Percentiles rank a stretch among this genome's conserved stretches.
phyloP scores from a whole-genome alignment of 2,888 invertebrate genomes.

The Formica aserva region DNA sequence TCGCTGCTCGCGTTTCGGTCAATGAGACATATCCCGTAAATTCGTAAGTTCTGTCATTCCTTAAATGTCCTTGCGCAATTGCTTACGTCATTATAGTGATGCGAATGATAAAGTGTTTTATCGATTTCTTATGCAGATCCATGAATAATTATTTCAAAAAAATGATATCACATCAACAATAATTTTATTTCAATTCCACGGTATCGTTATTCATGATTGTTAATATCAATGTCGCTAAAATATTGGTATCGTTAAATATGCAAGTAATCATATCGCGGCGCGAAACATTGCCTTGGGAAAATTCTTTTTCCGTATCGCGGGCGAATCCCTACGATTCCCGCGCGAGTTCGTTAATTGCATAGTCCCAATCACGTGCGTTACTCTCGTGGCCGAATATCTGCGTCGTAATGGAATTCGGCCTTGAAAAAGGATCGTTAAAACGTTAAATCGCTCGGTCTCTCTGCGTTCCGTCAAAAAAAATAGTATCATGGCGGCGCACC shows the following conservation, averaged over 20 bases:
- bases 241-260: background rate
- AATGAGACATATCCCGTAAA: slow-evolving; percentile 20
- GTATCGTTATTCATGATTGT: background rate
- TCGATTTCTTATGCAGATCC: background rate
- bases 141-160: background rate
- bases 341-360: slow-evolving; percentile 15
- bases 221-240: background rate
- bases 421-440: slow-evolving; percentile 49
- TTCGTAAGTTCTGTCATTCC: slow-evolving; percentile 13
- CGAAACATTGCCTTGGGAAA: background rate
- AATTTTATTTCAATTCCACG: background rate
- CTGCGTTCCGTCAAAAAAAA: background rate
- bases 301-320: background rate
- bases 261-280: background rate
- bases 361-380: slow-evolving; percentile 19
- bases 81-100: background rate
- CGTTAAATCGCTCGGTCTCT: slow-evolving; percentile 31
- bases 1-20: slow-evolving; percentile 23
- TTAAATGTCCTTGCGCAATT: background rate
- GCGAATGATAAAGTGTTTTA: background rate
- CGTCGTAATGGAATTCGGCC: slow-evolving; percentile 6
- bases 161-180: background rate
- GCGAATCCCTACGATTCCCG: background rate
- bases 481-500: background rate
- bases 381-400: slow-evolving; percentile 5